These are phyloP conservation scores for Gasterosteus nipponicus DNA, from an alignment of 2,113 vertebrate species.

Conservation along the genomic window DNA sequence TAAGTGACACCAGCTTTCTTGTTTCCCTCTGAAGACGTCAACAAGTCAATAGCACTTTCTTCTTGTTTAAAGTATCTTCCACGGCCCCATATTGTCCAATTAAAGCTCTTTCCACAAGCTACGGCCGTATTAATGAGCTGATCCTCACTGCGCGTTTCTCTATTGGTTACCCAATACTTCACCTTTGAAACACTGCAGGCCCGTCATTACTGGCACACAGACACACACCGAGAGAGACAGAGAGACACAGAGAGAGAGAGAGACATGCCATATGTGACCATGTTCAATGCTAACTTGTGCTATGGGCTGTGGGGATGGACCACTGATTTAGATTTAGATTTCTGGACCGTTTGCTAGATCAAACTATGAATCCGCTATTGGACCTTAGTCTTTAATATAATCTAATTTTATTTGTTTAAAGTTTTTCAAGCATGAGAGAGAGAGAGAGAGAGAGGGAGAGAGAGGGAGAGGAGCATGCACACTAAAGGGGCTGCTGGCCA, in stretches of 20 bases:
- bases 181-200: background rate
- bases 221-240: too few relatives aligned
- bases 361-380: too few relatives aligned
- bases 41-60: conserved; percentile 27
- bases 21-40: conserved; percentile 6
- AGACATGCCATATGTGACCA: too few relatives aligned
- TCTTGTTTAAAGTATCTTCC: conserved; percentile 25
- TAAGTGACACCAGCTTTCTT: background rate
- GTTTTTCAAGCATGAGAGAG: background rate
- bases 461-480: background rate
- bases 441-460: conserved; percentile 2
- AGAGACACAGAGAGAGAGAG: too few relatives aligned
- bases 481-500: too few relatives aligned
- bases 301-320: too few relatives aligned
- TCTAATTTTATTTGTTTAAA: too few relatives aligned
- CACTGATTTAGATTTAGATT: too few relatives aligned
- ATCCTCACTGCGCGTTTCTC: conserved; percentile 12
- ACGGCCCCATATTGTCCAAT: conserved; percentile 9
- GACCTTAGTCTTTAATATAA: too few relatives aligned
- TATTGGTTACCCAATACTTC: conserved; percentile 21
- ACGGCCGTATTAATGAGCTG: conserved; percentile 22
- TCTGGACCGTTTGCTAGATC: too few relatives aligned
- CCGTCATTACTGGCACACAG: conserved; percentile 12
- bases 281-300: too few relatives aligned
- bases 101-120: conserved; percentile 28